Evolutionary conservation across 1,140 invertebrate genomes (phyloP), one percentile per base, ranked within the genome.

Genomic region (Hylaeus volcanicus): DNA sequence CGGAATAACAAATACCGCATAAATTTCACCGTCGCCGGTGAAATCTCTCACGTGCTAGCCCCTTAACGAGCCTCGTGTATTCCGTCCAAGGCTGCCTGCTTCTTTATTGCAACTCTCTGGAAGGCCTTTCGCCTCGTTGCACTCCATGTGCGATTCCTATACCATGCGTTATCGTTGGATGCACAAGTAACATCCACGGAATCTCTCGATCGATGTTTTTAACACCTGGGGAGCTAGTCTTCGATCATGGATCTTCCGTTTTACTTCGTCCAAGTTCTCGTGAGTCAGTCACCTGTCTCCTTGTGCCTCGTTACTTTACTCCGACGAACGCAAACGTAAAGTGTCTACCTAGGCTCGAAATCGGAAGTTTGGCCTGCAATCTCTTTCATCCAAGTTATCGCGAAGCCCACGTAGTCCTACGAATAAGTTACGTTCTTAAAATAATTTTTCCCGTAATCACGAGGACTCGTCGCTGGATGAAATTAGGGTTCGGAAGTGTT

Each of bases 21-120:
- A 61, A 80, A 71, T 80, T 74, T 51, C 53, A 56, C 5, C 65
- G 45, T 55, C 12, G 3, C 39, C n/a, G 51, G 26, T 51, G n/a
- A 78, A 64, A 82, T 66, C 26, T 69, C 48, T 82, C 61, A 71
- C 58, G 41, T 82, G 65, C 45, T 51, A 45, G 58, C 53, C 41
- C 58, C 37, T 77, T 81, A 77, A 81, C 61, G 58, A 78, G 61
- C 66, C 68, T 72, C 68, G 55, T 82, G 68, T 65, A 82, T 77
- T 78, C 60, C 63, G 65, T 65, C 26, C 74, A 82, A 78, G 74
- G 80, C 63, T 69, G 66, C 55, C 66, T 64, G 79, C 72, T 53
- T 69, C 56, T 81, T 71, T 65, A 66, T 58, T 71, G 66, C 51
- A 56, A 76, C 65, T 58, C 15, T 65, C 45, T 72, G 75, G 56